These are phyloP conservation scores for Camponotus floridanus DNA, from an alignment of 1,140 invertebrate species.

Conservation along the genomic window DNA sequence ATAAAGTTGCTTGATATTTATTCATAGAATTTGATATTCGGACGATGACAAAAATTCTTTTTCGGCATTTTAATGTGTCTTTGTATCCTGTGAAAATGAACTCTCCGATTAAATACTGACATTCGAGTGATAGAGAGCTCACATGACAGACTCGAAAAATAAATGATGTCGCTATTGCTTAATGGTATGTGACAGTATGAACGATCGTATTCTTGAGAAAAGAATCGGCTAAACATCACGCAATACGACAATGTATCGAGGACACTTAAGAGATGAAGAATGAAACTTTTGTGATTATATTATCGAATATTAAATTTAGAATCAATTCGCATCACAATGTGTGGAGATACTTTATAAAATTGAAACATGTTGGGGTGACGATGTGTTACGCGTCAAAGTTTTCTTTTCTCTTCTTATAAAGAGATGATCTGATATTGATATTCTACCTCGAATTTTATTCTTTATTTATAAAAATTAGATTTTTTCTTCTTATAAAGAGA, in stretches of 20 bases:
- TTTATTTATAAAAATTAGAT: not conserved
- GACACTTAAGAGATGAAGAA: slow-evolving; percentile 8
- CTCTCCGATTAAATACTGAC: slow-evolving; percentile 10
- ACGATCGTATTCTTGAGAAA: slow-evolving; percentile 16
- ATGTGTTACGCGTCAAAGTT: not conserved
- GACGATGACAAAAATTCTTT: not conserved
- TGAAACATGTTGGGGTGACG: not conserved
- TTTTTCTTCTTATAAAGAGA: not conserved
- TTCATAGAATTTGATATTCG: not conserved
- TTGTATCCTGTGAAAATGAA: not conserved
- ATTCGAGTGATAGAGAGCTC: slow-evolving; percentile 4
- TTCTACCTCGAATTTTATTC: not conserved
- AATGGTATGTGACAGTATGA: slow-evolving; percentile 13
- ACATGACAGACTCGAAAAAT: slow-evolving; percentile 18
- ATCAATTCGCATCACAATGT: not conserved
- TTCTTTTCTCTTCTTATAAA: not conserved
- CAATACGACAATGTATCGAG: not conserved
- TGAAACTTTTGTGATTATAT: slow-evolving; percentile 5
- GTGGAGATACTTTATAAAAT: not conserved
- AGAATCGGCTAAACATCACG: not conserved
- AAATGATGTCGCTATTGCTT: slow-evolving; percentile 22
- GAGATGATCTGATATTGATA: not conserved
- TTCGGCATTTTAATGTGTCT: not conserved
- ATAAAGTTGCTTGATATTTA: not conserved
- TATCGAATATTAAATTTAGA: not conserved